Evolutionary conservation across 2,797 vertebrate species (phyloP).

Genomic region (Poeciliopsis infans): DNA sequence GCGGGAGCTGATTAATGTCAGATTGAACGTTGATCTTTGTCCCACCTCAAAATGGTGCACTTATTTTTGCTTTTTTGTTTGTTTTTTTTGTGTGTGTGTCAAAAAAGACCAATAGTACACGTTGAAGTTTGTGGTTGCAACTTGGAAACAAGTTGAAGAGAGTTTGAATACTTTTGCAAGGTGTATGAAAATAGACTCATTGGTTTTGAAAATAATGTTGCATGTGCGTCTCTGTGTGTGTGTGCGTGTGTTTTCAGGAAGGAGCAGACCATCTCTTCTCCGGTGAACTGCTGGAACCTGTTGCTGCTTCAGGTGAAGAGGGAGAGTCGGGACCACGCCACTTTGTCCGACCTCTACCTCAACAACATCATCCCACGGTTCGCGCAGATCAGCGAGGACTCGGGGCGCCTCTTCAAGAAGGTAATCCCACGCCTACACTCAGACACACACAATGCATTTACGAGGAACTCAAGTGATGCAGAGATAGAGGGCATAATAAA

Average conservation of each 20-base stretch:
- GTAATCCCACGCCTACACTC: conserved; percentile 26
- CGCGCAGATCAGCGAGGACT: conserved; percentile 97
- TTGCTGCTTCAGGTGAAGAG: conserved; percentile 95
- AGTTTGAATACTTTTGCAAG: neutral
- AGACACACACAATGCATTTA: neutral
- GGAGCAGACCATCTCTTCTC: conserved; percentile 93
- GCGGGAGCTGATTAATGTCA: neutral
- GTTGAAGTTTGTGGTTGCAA: neutral
- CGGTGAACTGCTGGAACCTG: conserved; percentile 97
- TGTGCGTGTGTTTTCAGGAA: conserved; percentile 80
- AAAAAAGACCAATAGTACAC: neutral
- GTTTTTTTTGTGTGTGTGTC: no score
- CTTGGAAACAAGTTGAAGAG: neutral
- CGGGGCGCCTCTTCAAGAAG: conserved; percentile 89
- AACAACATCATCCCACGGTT: conserved; percentile 99
- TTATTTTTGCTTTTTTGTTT: neutral
- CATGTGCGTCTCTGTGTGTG: neutral
- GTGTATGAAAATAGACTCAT: neutral
- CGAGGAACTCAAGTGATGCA: neutral
- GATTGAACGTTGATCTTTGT: neutral
- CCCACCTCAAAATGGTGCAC: neutral
- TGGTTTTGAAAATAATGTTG: neutral
- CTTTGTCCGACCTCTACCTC: conserved; percentile 99
- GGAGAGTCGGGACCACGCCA: conserved; percentile 97
- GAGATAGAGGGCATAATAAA: conserved; percentile 8